These are phyloP conservation scores for Nomada fabriciana DNA, from an alignment of 2,888 invertebrate genomes.

Conservation along the genomic window DNA sequence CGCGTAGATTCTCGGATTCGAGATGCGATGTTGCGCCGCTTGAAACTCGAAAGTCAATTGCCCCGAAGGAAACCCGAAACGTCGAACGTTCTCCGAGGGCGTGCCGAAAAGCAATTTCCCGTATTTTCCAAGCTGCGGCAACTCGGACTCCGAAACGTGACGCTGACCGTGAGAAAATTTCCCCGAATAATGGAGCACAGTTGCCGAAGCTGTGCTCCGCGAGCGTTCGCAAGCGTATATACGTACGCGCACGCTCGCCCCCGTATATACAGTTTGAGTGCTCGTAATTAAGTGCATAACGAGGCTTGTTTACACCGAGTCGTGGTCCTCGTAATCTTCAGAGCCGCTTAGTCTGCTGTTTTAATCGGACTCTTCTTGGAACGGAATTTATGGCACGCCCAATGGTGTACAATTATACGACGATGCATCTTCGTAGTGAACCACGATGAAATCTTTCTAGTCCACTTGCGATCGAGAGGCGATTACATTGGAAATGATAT, in stretches of 20 bases:
- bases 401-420: slow-evolving; percentile 49
- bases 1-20: background rate
- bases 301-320: slow-evolving; percentile 73
- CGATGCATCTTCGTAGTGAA: slow-evolving; percentile 16
- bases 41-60: slow-evolving; percentile 9
- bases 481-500: too few species aligned
- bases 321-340: slow-evolving; percentile 72
- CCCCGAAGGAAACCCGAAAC: background rate
- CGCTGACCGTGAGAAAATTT: slow-evolving; percentile 53
- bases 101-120: background rate
- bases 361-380: slow-evolving; percentile 74
- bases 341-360: slow-evolving; percentile 75
- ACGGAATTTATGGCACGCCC: slow-evolving; percentile 59
- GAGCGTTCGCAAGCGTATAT: background rate
- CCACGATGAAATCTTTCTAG: slow-evolving; percentile 30
- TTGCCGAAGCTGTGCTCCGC: background rate
- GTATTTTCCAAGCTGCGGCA: background rate
- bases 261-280: slow-evolving; percentile 43
- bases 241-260: slow-evolving; percentile 28
- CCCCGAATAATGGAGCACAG: slow-evolving; percentile 33
- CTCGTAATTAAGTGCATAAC: slow-evolving; percentile 75
- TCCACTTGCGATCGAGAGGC: background rate
- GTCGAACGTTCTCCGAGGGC: background rate
- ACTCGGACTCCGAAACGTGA: background rate
- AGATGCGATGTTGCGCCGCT: background rate